phyloP scores from a whole-genome alignment of 2,888 invertebrate genomes.

The Platycheirus albimanus region DNA sequence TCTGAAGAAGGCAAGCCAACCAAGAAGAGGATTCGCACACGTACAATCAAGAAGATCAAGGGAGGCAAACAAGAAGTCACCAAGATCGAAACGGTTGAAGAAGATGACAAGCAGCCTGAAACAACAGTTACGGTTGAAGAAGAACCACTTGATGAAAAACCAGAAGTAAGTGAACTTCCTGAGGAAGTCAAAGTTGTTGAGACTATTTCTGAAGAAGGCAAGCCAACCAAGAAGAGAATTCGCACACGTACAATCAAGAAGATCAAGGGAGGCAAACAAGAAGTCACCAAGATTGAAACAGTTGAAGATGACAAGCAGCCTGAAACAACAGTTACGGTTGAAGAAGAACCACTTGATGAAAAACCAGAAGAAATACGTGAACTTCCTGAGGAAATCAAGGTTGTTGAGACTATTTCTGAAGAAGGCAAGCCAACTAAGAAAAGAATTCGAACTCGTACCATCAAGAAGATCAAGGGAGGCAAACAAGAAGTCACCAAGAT shows the following conservation, averaged over 20 bases:
- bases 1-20: conserved; percentile 36
- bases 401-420: conserved; percentile 24
- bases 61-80: conserved; percentile 49
- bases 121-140: conserved; percentile 45
- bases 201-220: conserved; percentile 32
- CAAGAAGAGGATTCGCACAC: conserved; percentile 43
- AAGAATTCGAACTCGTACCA: conserved; percentile 34
- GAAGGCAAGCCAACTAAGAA: conserved; percentile 43
- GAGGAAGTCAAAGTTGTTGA: conserved; percentile 39
- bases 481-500: conserved; percentile 52
- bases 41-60: conserved; percentile 32
- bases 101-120: conserved; percentile 44
- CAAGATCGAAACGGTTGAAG: conserved; percentile 44
- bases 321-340: conserved; percentile 39
- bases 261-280: conserved; percentile 40
- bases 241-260: conserved; percentile 38
- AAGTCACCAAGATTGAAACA: conserved; percentile 50
- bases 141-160: conserved; percentile 33
- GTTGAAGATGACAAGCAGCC: conserved; percentile 38
- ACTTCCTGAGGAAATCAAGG: conserved; percentile 34
- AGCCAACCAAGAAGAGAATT: conserved; percentile 38
- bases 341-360: conserved; percentile 35
- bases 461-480: conserved; percentile 45
- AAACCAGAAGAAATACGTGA: conserved; percentile 33
- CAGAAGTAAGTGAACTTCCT: conserved; percentile 31